Evolutionary conservation across 35 echinoderm and acorn worm species (phyloP).

Genomic region (Strongylocentrotus purpuratus): DNA sequence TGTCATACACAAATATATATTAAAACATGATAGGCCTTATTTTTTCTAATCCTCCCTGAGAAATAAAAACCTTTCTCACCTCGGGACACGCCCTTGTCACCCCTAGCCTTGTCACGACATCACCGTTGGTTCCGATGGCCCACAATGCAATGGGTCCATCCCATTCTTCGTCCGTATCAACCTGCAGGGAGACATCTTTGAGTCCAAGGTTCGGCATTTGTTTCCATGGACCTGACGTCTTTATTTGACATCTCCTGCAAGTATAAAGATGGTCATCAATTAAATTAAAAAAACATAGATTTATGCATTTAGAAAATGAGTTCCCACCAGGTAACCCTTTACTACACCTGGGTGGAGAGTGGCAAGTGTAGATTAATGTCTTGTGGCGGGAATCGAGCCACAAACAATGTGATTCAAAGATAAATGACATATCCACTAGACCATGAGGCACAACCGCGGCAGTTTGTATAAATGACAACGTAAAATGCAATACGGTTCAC

Average conservation of each 20-base stretch:
- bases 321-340: too few species aligned
- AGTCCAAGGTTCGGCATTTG: conserved; percentile 67
- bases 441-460: too few species aligned
- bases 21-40: too few species aligned
- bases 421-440: too few species aligned
- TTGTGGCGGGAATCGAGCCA: too few species aligned
- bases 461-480: too few species aligned
- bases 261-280: background rate
- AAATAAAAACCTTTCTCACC: conserved; percentile 55
- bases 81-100: conserved; percentile 79
- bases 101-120: conserved; percentile 87
- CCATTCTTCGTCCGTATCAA: conserved; percentile 69
- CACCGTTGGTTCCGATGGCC: conserved; percentile 93
- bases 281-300: background rate
- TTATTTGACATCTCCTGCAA: conserved; percentile 82
- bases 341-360: too few species aligned
- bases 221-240: conserved; percentile 91
- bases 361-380: too few species aligned
- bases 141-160: conserved; percentile 89
- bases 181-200: conserved; percentile 82
- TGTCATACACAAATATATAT: too few species aligned
- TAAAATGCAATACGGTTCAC: too few species aligned
- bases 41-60: background rate
- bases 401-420: too few species aligned
- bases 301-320: too few species aligned